A percentile compares a stretch with the other conserved stretches of the same genome.
Conservation (phyloP, 2,797 vertebrate genomes). For the Onychomys leucogaster region DNA sequence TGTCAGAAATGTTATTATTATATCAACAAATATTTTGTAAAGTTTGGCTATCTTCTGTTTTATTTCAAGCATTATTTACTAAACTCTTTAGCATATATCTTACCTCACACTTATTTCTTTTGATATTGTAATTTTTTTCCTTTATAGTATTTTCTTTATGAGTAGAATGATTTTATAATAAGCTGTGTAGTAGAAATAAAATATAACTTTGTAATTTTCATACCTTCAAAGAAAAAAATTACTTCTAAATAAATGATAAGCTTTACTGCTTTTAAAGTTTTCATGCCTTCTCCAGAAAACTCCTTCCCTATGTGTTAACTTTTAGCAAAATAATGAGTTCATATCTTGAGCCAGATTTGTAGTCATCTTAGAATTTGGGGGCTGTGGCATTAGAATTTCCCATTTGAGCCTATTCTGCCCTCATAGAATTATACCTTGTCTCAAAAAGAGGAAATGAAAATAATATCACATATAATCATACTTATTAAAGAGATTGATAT, state of each 20-base stretch:
- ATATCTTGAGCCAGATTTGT: background rate
- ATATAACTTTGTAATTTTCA: background rate
- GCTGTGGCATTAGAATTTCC: background rate
- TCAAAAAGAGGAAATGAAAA: background rate
- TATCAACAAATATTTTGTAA: background rate
- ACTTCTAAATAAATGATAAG: background rate
- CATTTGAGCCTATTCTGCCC: background rate
- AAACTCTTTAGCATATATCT: background rate
- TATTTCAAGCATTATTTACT: background rate
- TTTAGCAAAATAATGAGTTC: background rate
- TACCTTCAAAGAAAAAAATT: background rate
- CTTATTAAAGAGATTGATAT: background rate
- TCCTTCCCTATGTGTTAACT: background rate
- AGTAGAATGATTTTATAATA: background rate
- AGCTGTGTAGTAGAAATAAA: background rate
- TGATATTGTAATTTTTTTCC: background rate
- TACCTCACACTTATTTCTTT: background rate
- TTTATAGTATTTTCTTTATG: background rate
- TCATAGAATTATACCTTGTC: background rate
- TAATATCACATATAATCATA: background rate
- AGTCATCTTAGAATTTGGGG: background rate
- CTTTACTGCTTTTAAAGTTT: background rate
- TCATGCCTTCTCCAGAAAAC: slow-evolving; percentile 18
- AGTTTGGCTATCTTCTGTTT: slow-evolving; percentile 15
- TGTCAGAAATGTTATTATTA: background rate